These are phyloP conservation scores for Leptobrachium ailaonicum DNA, from an alignment of 2,113 vertebrate species.

Conservation along the genomic window DNA sequence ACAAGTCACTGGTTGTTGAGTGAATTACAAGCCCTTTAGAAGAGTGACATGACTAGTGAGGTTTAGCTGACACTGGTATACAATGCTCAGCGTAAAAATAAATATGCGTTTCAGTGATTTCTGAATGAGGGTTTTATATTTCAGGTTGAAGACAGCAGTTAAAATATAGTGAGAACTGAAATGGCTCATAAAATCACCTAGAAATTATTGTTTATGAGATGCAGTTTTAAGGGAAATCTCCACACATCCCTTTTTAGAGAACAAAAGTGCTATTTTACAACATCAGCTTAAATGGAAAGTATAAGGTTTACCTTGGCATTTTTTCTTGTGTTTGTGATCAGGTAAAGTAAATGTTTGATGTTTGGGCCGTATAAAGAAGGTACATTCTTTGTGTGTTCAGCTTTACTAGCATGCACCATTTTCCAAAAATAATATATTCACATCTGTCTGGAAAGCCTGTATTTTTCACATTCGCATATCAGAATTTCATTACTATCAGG, in stretches of 20 bases:
- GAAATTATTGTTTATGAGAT: slow-evolving; percentile 26
- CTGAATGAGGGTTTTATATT: slow-evolving; percentile 21
- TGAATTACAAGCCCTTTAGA: neutral
- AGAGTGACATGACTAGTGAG: neutral
- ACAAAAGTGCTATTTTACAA: slow-evolving; percentile 19
- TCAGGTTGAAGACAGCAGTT: slow-evolving; percentile 4
- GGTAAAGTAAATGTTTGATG: neutral
- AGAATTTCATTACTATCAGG: too few relatives aligned
- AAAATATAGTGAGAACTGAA: slow-evolving; percentile 1
- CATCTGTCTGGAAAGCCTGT: neutral
- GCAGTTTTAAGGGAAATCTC: slow-evolving; percentile 18
- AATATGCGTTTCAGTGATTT: neutral
- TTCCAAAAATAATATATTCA: neutral
- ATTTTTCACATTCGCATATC: neutral
- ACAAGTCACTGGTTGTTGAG: neutral
- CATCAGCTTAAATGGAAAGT: neutral
- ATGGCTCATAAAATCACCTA: slow-evolving; percentile 24
- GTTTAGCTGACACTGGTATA: neutral
- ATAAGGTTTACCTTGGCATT: neutral
- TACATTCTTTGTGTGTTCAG: neutral
- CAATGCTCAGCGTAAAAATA: neutral
- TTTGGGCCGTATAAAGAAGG: neutral
- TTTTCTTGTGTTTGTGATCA: neutral
- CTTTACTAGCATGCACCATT: neutral
- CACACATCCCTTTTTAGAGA: neutral